Conservation (phyloP, 1,140 invertebrate genomes). For the Chironomus tepperi region DNA sequence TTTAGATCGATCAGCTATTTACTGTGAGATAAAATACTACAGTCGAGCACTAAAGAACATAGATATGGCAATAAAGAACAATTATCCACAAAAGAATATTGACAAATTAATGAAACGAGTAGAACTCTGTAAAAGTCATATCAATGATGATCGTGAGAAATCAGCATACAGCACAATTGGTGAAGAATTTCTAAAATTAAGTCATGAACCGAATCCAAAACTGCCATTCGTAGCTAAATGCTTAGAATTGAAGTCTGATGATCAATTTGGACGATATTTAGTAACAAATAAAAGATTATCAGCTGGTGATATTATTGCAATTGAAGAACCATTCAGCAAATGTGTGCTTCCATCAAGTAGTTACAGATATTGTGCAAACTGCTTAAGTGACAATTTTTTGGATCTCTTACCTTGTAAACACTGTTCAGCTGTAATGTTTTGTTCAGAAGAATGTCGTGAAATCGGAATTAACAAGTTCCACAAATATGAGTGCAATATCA, state of each 20-base stretch:
- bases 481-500: neutral
- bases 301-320: constrained; percentile 1
- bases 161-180: neutral
- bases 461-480: constrained; percentile 15
- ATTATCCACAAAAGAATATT: constrained; percentile 11
- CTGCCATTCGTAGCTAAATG: constrained; percentile 18
- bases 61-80: neutral
- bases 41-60: constrained; percentile 11
- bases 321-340: constrained; percentile 15
- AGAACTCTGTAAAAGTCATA: neutral
- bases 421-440: constrained; percentile 19
- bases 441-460: neutral
- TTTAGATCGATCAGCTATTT: constrained; percentile 19
- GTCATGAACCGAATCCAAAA: constrained; percentile 11
- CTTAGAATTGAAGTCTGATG: neutral
- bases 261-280: neutral
- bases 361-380: constrained; percentile 16
- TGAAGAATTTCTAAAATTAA: neutral
- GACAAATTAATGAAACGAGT: constrained; percentile 21
- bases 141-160: neutral
- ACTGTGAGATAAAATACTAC: constrained; percentile 18
- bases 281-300: neutral
- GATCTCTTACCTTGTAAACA: constrained; percentile 8
- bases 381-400: neutral
- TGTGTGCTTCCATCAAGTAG: neutral